phyloP scores from a whole-genome alignment of 2,888 invertebrate genomes.

The Xanthia icteritia region DNA sequence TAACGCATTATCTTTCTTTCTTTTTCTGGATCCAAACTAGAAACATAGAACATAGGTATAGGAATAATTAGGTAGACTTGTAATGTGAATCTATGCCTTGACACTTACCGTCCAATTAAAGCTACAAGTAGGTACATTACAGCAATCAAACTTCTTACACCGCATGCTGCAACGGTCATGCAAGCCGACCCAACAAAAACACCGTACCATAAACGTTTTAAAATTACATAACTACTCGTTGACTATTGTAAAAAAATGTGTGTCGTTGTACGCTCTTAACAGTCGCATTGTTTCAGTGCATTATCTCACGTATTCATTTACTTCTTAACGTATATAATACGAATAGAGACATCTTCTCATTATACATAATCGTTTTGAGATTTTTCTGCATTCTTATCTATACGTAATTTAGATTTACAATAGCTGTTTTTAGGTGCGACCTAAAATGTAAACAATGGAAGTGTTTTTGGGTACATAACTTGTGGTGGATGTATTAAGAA shows the following conservation, averaged over 20 bases:
- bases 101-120: constrained; percentile 28
- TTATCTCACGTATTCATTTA: constrained; percentile 70
- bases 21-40: no score
- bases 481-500: constrained; percentile 19
- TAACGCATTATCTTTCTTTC: no score
- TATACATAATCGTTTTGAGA: constrained; percentile 65
- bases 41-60: no score
- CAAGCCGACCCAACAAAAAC: constrained; percentile 53
- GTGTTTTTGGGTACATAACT: constrained; percentile 49
- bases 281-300: constrained; percentile 74
- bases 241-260: constrained; percentile 70
- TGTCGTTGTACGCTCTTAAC: constrained; percentile 73
- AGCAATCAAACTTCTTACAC: constrained; percentile 33
- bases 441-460: constrained; percentile 67
- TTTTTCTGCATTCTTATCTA: constrained; percentile 67
- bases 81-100: neutral
- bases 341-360: constrained; percentile 66
- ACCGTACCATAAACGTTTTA: constrained; percentile 57
- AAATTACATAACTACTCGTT: constrained; percentile 71
- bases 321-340: constrained; percentile 64
- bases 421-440: constrained; percentile 63
- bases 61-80: neutral
- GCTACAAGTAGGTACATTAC: constrained; percentile 1
- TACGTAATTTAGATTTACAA: constrained; percentile 70
- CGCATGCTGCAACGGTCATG: constrained; percentile 40